Base-by-base conservation (phyloP, 2,888 invertebrate genomes). In the Eudemis profundana region DNA sequence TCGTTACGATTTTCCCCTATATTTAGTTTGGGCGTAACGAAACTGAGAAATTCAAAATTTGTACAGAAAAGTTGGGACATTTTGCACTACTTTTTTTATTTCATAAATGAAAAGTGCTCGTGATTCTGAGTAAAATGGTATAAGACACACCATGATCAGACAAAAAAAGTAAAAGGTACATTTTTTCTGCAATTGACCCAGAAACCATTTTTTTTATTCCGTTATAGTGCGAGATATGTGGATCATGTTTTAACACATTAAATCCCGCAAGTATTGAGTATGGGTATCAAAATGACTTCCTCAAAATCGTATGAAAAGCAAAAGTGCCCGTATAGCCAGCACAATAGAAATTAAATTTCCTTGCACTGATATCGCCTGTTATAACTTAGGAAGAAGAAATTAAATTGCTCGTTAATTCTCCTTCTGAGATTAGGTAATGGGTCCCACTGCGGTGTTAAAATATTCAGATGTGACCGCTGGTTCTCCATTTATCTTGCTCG, bases 181-280 rank as follows among this genome's bases (percentile, higher is more conserved):
- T 8, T 33, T 10, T 10, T 33, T 5, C 5, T 5, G 2, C 33
- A 33, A 33, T 8, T 33, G n/a, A n/a, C 8, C 33, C 8, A 10
- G 33, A 10, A 33, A 29, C 17, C 10, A 29, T 50, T 17, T 29
- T 17, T 50, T 50, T 50, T 50, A 50, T 12, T 50, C 17, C 29
- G 50, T 29, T 33, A 33, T 33, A 50, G 17, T 8, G 29, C 3
- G 12, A 12, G 50, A 10, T 33, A 33, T 17, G 17, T 4, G 12
- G 33, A 17, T 15, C 49, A 27, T 33, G 46, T 21, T n/a, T n/a
- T n/a, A n/a, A n/a, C n/a, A n/a, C n/a, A n/a, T n/a, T 46, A 21
- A 46, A 17, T 46, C 21, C 46, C n/a, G 21, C 12, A 46, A 23
- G n/a, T 21, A 23, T 4, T n/a, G n/a, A n/a, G n/a, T n/a, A n/a